A percentile compares a stretch with the other conserved stretches of the same genome.
Evolutionary conservation across 2,888 invertebrate genomes (phyloP).

Genomic region (Drosophila vallismaia): DNA sequence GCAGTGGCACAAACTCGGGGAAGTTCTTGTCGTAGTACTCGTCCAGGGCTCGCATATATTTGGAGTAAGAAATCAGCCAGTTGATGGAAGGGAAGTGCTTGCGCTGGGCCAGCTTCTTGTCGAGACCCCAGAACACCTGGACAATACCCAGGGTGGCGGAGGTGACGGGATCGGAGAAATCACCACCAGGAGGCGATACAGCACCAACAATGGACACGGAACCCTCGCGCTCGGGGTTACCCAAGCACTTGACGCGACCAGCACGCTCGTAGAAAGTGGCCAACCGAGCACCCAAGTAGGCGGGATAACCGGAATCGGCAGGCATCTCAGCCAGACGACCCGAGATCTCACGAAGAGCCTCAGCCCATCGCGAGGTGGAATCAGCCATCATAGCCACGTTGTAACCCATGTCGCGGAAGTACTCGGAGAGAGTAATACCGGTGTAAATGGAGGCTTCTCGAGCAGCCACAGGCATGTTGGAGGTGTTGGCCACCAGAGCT

Average conservation of each 20-base stretch:
- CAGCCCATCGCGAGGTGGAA: constrained; percentile 99
- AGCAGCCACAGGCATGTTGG: constrained; percentile 99
- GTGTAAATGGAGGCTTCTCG: constrained; percentile 99
- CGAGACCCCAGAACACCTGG: constrained; percentile 99
- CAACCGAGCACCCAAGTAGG: constrained; percentile 98
- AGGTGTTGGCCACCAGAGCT: constrained; percentile 99
- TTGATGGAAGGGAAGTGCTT: constrained; percentile 99
- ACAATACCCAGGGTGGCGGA: constrained; percentile 99
- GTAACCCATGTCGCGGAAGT: constrained; percentile 99
- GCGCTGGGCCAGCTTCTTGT: constrained; percentile 99
- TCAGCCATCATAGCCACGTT: constrained; percentile 99
- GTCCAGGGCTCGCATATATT: constrained; percentile 98
- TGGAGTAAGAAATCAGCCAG: constrained; percentile 99
- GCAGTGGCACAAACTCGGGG: constrained; percentile 96
- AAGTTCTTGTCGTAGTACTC: constrained; percentile 99
- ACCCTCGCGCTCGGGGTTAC: constrained; percentile 98
- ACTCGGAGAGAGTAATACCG: constrained; percentile 99
- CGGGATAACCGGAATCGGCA: constrained; percentile 99
- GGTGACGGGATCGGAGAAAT: constrained; percentile 99
- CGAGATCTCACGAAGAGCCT: constrained; percentile 99
- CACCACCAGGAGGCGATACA: constrained; percentile 99
- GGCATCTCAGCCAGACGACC: constrained; percentile 99
- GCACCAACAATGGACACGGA: constrained; percentile 99
- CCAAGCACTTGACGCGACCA: constrained; percentile 97
- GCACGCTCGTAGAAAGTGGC: constrained; percentile 99